A percentile compares a stretch with the other conserved stretches of the same genome.
These are phyloP conservation scores for Drosophila pullipes DNA, from an alignment of 2,888 invertebrate species.

Conservation along the genomic window DNA sequence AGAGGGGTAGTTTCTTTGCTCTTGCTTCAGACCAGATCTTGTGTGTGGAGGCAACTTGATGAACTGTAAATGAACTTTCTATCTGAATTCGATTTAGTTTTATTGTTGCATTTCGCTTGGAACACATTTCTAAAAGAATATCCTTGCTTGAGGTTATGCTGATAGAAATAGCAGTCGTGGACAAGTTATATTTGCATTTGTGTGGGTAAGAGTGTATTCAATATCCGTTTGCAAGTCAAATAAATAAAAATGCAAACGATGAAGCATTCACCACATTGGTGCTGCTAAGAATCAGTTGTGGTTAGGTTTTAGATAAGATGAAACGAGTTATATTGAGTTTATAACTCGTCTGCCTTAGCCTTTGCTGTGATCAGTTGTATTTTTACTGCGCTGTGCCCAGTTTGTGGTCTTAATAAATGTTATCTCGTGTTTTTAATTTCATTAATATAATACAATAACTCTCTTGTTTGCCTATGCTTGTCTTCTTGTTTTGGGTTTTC, in stretches of 20 bases:
- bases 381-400: too few relatives aligned
- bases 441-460: too few relatives aligned
- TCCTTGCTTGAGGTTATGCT: conserved; percentile 11
- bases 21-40: conserved; percentile 2
- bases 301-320: conserved; percentile 28
- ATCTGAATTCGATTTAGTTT: conserved; percentile 80
- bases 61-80: conserved; percentile 80
- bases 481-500: too few relatives aligned
- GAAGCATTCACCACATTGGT: conserved; percentile 28
- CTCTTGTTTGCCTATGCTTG: too few relatives aligned
- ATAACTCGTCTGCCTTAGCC: too few relatives aligned
- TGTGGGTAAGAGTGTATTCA: conserved; percentile 32
- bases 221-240: conserved; percentile 46
- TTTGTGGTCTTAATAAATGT: too few relatives aligned
- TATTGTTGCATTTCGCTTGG: conserved; percentile 56
- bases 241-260: conserved; percentile 49
- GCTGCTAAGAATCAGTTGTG: conserved; percentile 30
- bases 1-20: conserved; percentile 42
- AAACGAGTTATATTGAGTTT: conserved; percentile 4
- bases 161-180: conserved; percentile 11
- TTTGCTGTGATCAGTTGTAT: too few relatives aligned
- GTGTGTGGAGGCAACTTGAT: conserved; percentile 62
- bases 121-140: conserved; percentile 49
- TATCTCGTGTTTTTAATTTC: too few relatives aligned
- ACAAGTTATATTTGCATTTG: conserved; percentile 7